Percentiles rank a stretch among this genome's conserved stretches.
These are phyloP conservation scores for Siphamia tubifer DNA, from an alignment of 2,113 vertebrate genomes.

Conservation along the genomic window DNA sequence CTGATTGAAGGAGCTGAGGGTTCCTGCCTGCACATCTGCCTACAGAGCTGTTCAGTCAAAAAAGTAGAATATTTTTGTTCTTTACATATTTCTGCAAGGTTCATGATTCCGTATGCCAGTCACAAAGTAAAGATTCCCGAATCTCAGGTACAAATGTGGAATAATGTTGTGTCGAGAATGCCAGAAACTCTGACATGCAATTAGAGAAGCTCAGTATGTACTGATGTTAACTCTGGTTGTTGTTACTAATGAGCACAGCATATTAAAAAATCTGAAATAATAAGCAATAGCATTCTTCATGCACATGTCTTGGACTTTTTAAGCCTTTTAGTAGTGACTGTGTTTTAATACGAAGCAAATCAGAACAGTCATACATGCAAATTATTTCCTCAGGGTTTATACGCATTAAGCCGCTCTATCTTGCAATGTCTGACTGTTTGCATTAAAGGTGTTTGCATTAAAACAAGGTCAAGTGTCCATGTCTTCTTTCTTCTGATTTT, in stretches of 20 bases:
- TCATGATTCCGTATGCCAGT: conserved; percentile 38
- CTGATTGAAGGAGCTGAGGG: conserved; percentile 20
- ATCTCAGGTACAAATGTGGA: conserved; percentile 46
- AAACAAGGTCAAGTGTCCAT: conserved; percentile 28
- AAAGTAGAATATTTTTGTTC: conserved; percentile 28
- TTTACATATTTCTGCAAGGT: conserved; percentile 1
- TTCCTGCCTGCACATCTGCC: conserved; percentile 41
- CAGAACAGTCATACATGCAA: not conserved
- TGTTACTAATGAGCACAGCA: conserved; percentile 44
- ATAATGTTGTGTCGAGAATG: conserved; percentile 1
- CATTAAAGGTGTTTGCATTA: not conserved
- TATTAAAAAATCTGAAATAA: conserved; percentile 40
- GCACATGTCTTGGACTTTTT: conserved; percentile 6
- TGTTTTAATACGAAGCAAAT: conserved; percentile 14
- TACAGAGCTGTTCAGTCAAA: conserved; percentile 26
- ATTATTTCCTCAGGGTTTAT: not conserved
- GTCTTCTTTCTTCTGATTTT: conserved; percentile 40
- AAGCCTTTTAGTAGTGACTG: not conserved
- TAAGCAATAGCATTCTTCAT: conserved; percentile 15
- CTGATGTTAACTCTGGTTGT: conserved; percentile 42
- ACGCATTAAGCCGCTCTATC: not conserved
- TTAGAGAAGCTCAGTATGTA: conserved; percentile 36
- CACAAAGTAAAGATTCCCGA: not conserved
- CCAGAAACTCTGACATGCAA: conserved; percentile 22
- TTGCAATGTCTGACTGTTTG: not conserved